phyloP scores from a whole-genome alignment of 2,797 vertebrate species.

The Leptoclinus maculatus region DNA sequence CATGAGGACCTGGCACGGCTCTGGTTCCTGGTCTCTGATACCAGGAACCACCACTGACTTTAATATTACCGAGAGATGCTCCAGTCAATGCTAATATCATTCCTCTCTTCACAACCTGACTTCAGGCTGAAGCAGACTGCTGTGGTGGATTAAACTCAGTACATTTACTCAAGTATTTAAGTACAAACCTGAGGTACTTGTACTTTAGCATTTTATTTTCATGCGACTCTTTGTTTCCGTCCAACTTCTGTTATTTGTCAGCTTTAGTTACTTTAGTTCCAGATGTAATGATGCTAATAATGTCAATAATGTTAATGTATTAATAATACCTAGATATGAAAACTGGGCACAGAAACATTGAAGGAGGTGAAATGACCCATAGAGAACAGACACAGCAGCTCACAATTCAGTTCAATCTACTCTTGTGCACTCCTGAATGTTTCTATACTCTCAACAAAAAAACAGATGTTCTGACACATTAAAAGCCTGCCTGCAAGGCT shows the following conservation, averaged over 20 bases:
- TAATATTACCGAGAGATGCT: background rate
- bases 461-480: background rate
- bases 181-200: background rate
- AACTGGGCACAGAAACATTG: too few relatives aligned
- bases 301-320: too few relatives aligned
- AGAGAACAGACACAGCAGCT: background rate
- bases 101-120: background rate
- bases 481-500: background rate
- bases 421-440: background rate
- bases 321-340: too few relatives aligned
- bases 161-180: background rate
- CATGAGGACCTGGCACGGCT: background rate
- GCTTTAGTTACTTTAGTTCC: background rate
- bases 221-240: background rate
- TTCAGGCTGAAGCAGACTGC: background rate
- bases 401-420: background rate
- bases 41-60: background rate
- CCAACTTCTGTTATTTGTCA: background rate
- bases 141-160: too few relatives aligned
- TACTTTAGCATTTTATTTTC: background rate
- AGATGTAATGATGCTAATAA: too few relatives aligned
- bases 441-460: background rate
- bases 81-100: background rate
- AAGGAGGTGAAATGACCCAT: background rate
- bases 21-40: conserved; percentile 4